Conservation (phyloP, 2,888 invertebrate genomes). For the Colostygia pectinataria region DNA sequence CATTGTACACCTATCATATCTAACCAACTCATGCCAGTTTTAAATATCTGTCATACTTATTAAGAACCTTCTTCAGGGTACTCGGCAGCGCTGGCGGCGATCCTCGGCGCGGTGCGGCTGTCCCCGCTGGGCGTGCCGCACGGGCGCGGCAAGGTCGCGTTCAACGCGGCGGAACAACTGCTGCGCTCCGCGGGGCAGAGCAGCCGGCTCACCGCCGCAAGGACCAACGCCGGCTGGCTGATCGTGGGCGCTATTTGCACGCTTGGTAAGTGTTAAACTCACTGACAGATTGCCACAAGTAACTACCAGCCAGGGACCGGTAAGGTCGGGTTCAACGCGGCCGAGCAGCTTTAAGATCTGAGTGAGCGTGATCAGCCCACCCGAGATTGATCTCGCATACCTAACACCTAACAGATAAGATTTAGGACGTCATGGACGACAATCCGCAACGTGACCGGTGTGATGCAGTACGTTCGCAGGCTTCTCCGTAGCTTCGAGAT, state of each 20-base stretch:
- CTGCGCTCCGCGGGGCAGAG: conserved; percentile 98
- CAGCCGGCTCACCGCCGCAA: conserved; percentile 95
- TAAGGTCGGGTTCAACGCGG: too few relatives aligned
- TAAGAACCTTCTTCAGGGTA: conserved; percentile 83
- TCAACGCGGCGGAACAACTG: conserved; percentile 98
- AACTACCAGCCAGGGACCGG: too few relatives aligned
- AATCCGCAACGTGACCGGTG: too few relatives aligned
- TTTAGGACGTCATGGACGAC: too few relatives aligned
- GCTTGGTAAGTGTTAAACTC: conserved; percentile 84
- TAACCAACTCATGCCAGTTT: neutral
- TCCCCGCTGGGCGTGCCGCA: conserved; percentile 98
- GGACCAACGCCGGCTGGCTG: conserved; percentile 99
- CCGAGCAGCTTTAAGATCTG: too few relatives aligned
- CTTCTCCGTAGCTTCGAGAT: too few relatives aligned
- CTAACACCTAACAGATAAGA: too few relatives aligned
- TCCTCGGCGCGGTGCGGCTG: conserved; percentile 94
- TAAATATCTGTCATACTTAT: conserved; percentile 1
- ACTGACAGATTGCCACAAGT: neutral
- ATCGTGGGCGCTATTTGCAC: conserved; percentile 98
- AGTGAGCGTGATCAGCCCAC: too few relatives aligned
- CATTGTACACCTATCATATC: too few relatives aligned
- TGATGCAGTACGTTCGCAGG: too few relatives aligned
- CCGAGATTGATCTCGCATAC: too few relatives aligned
- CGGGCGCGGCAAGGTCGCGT: conserved; percentile 98
- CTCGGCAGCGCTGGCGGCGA: conserved; percentile 96